Evolutionary conservation across 2,797 vertebrate genomes (phyloP).

Genomic region (Syndactyla subalaris): DNA sequence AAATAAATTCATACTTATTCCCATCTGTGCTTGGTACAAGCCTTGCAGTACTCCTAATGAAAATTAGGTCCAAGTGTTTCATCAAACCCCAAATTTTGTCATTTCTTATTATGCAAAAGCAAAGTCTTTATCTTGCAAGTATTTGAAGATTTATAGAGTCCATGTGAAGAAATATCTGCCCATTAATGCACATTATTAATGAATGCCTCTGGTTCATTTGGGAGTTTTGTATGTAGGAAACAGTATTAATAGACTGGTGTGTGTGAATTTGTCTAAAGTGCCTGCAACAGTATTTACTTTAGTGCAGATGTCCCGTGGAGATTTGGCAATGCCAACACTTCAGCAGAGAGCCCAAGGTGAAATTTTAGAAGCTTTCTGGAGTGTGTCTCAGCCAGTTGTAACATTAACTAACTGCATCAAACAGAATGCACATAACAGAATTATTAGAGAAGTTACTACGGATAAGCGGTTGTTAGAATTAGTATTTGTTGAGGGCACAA

Average conservation of each 20-base stretch:
- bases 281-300: background rate
- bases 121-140: background rate
- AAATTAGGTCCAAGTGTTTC: background rate
- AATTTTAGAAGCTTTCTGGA: rapidly evolving
- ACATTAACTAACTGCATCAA: background rate
- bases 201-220: background rate
- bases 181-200: background rate
- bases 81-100: background rate
- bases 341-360: background rate
- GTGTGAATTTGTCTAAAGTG: background rate
- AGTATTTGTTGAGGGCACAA: background rate
- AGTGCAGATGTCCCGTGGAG: background rate
- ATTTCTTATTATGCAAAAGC: background rate
- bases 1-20: background rate
- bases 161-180: background rate
- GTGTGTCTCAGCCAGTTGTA: background rate
- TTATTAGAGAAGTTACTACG: background rate
- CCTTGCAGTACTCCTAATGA: background rate
- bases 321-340: background rate
- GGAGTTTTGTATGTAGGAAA: background rate
- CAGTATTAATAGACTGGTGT: background rate
- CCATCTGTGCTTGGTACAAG: background rate
- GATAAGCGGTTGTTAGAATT: background rate
- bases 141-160: background rate
- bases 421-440: background rate